These are phyloP conservation scores for Teleogryllus oceanicus DNA, from an alignment of 2,888 invertebrate genomes.

Conservation along the genomic window DNA sequence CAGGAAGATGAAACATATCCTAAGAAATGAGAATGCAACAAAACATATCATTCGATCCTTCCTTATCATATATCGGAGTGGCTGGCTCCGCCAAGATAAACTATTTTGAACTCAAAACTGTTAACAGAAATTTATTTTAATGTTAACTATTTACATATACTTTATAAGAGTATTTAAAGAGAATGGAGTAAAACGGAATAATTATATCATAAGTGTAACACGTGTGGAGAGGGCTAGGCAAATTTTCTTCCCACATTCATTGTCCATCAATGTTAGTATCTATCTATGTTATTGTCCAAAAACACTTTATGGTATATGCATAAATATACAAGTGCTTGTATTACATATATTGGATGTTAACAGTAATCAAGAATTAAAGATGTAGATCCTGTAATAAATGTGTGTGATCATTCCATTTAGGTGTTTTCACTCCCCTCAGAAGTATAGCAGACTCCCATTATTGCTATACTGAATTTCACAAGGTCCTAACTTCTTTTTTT, in stretches of 20 bases:
- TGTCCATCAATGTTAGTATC: background rate
- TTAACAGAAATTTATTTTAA: slow-evolving; percentile 18
- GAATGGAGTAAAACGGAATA: background rate
- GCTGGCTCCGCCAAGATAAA: slow-evolving; percentile 9
- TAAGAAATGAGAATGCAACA: slow-evolving; percentile 6
- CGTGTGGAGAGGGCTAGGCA: slow-evolving; percentile 18
- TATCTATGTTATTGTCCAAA: slow-evolving; percentile 1
- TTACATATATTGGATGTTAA: slow-evolving; percentile 2
- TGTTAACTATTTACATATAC: slow-evolving; percentile 18
- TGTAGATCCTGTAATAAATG: slow-evolving; percentile 18
- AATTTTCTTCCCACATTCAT: slow-evolving; percentile 18
- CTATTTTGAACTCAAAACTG: slow-evolving; percentile 1
- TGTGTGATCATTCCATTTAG: background rate
- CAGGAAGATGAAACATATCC: slow-evolving; percentile 6
- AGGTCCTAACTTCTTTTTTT: no score
- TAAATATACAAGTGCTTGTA: slow-evolving; percentile 18
- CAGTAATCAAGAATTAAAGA: slow-evolving; percentile 18
- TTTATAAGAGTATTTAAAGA: slow-evolving; percentile 12
- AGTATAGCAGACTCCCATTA: no score
- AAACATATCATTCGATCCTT: slow-evolving; percentile 18
- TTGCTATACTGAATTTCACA: no score
- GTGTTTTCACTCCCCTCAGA: background rate
- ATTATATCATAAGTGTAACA: slow-evolving; percentile 7
- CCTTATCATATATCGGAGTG: slow-evolving; percentile 2
- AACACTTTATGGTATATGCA: background rate